These are phyloP conservation scores for Crotophaga sulcirostris DNA, from an alignment of 2,113 vertebrate species.

Conservation along the genomic window DNA sequence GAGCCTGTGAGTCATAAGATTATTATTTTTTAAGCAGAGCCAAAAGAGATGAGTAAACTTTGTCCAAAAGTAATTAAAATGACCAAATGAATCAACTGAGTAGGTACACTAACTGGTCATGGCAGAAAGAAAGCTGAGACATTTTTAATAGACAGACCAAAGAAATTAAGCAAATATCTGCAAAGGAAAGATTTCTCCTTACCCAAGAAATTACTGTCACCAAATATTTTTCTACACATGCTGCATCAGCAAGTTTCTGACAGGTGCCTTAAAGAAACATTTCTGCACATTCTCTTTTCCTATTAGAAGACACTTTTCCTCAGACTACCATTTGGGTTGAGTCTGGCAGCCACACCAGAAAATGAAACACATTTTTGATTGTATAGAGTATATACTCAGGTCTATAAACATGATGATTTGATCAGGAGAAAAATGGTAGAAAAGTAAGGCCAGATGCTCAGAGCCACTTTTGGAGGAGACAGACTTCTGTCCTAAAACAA, in stretches of 20 bases:
- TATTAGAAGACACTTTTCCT: not conserved
- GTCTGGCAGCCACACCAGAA: constrained; percentile 34
- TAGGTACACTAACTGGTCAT: not conserved
- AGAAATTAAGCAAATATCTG: not conserved
- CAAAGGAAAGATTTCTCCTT: not conserved
- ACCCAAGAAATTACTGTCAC: not conserved
- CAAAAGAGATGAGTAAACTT: not conserved
- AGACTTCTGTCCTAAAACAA: not conserved
- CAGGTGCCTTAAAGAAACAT: constrained; percentile 27
- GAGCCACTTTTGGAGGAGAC: not conserved
- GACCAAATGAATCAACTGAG: not conserved
- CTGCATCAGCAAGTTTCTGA: constrained; percentile 6
- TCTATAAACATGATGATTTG: not conserved
- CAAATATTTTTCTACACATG: not conserved
- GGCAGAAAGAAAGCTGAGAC: not conserved
- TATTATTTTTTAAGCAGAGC: not conserved
- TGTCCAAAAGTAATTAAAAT: not conserved
- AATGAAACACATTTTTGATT: constrained; percentile 66
- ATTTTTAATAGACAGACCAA: not conserved
- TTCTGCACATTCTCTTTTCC: not conserved
- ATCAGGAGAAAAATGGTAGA: not conserved
- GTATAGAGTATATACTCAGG: not conserved
- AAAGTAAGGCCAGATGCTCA: constrained; percentile 38
- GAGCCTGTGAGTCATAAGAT: not conserved
- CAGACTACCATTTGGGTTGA: not conserved